Percentiles rank a stretch among this genome's conserved stretches.
These are phyloP conservation scores for Natrix natrix DNA, from an alignment of 2,797 vertebrate genomes.

Conservation along the genomic window DNA sequence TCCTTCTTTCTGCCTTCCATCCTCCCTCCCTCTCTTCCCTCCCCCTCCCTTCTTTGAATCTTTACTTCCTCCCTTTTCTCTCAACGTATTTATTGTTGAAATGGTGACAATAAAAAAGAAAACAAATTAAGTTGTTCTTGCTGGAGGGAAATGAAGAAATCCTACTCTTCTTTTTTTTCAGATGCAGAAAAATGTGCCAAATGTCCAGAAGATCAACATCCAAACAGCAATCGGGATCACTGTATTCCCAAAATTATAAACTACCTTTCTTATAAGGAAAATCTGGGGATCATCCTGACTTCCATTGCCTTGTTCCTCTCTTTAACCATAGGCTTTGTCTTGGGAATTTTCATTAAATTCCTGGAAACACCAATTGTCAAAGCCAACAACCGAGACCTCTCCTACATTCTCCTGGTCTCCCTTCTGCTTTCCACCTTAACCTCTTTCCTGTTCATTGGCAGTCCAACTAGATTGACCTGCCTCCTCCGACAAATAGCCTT, in stretches of 20 bases:
- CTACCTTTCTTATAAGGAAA: not conserved
- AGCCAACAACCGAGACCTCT: not conserved
- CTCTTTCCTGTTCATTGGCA: too few relatives aligned
- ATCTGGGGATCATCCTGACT: not conserved
- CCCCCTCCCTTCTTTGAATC: too few relatives aligned
- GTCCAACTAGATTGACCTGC: too few relatives aligned
- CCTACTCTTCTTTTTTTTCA: not conserved
- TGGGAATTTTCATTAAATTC: not conserved
- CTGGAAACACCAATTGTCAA: not conserved
- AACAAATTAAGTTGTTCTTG: not conserved
- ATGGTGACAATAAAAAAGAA: not conserved
- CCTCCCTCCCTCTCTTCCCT: too few relatives aligned
- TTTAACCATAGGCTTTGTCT: not conserved
- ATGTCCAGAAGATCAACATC: not conserved
- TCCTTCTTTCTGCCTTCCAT: too few relatives aligned
- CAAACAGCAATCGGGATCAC: not conserved
- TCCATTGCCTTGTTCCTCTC: not conserved
- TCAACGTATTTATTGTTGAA: not conserved
- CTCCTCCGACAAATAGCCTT: too few relatives aligned
- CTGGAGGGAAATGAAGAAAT: not conserved
- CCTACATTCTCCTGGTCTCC: too few relatives aligned
- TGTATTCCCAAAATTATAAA: not conserved
- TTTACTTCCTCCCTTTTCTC: too few relatives aligned
- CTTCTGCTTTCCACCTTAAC: too few relatives aligned
- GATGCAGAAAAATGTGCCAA: not conserved